Conservation (phyloP, 2,797 vertebrate species). For the Taeniopygia guttata region DNA sequence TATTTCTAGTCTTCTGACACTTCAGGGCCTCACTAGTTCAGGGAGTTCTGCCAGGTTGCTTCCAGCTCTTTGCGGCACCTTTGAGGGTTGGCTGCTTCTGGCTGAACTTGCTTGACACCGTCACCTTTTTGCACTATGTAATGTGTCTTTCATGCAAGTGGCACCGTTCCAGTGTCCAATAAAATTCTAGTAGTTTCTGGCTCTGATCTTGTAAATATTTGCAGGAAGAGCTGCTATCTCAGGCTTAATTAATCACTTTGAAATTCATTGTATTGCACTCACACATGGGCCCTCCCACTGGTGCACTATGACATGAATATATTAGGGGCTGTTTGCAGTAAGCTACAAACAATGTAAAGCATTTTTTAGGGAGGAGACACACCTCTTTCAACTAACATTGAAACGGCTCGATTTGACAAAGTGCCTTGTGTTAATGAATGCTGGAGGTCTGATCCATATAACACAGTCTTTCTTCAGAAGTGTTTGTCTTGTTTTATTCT, state of each 20-base stretch:
- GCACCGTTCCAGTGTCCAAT: not conserved
- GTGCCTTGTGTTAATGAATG: not conserved
- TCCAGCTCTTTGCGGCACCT: not conserved
- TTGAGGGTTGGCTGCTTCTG: slow-evolving; percentile 36
- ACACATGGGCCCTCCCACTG: not conserved
- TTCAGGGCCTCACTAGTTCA: not conserved
- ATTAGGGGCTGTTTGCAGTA: not conserved
- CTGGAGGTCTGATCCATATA: not conserved
- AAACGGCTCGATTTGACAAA: not conserved
- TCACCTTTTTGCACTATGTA: not conserved
- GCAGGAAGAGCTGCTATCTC: not conserved
- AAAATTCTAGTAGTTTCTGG: slow-evolving; percentile 1
- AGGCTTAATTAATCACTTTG: not conserved
- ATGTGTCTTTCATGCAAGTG: not conserved
- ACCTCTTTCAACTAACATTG: not conserved
- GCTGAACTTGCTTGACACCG: not conserved
- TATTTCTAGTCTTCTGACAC: slow-evolving; percentile 2
- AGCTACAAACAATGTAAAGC: not conserved
- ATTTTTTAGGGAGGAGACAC: not conserved
- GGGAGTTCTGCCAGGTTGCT: slow-evolving; percentile 49
- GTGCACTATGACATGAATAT: not conserved
- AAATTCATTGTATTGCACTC: not conserved
- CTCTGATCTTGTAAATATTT: slow-evolving; percentile 19
- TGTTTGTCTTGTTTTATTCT: not conserved
- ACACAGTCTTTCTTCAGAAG: not conserved